Evolutionary conservation across 2,113 vertebrate species (phyloP), one percentile per base, ranked within the genome.

Genomic region (Vicugna pacos): DNA sequence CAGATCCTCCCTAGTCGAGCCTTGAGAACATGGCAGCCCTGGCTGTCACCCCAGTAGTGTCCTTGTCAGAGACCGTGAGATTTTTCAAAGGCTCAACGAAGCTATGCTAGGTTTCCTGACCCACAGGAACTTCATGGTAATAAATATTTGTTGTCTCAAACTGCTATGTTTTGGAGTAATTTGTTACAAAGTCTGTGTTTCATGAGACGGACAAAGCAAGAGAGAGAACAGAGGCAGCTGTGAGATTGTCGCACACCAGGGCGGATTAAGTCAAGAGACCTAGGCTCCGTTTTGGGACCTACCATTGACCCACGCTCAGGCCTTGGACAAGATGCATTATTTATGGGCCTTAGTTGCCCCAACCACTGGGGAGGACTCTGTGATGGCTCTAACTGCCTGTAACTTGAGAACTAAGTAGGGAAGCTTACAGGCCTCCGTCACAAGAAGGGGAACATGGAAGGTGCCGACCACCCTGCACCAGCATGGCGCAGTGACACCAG

Each of bases 41-140:
- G 26, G n/a, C 42, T 48, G 46, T 8, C 35, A 64, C 12, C 28
- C n/a, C 1, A 0, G 5, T 5, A 38, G 19, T 3, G 8, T 60
- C 76, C 32, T 8, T 35, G 1, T 11, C 14, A 88, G 56, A 92
- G 62, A n/a, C 7, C 48, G 42, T 6, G 16, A 62, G 72, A 82
- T 22, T 28, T 26, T 38, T 20, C 24, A 14, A 85, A 46, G 28
- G 70, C 32, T 52, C 52, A 46, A 2, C 56, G 52, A 56, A 76
- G 26, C 4, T 8, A 4, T 1, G 0, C 13, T 89, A 72, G 42
- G 11, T 62, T 82, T 76, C 13, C 54, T 80, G 84, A 86, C 22
- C 22, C 65, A 32, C 60, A n/a, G 54, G 73, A 87, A 42, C 52
- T 30, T 8, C 3, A 0, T 26, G 24, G 28, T 38, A 58, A 46